These are phyloP conservation scores for Microtus oregoni DNA, from an alignment of 2,113 vertebrate species.

Conservation along the genomic window DNA sequence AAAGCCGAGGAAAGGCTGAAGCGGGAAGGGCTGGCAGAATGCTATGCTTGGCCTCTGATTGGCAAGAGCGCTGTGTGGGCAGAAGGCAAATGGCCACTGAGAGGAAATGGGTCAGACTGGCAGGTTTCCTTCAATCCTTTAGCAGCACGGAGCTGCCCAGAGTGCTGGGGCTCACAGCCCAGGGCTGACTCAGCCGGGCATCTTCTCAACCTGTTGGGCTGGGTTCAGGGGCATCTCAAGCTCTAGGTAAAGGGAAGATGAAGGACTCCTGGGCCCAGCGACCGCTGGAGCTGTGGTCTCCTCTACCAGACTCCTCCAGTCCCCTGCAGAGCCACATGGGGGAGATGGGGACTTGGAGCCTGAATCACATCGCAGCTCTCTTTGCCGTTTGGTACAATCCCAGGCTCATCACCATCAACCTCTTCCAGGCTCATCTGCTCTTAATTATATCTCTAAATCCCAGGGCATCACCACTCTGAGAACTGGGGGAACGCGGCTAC, in stretches of 20 bases:
- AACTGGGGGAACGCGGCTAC: slow-evolving; percentile 59
- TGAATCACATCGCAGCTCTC: neutral
- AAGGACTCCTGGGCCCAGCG: neutral
- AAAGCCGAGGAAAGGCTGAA: neutral
- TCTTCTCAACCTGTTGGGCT: too few species aligned
- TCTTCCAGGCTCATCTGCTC: slow-evolving; percentile 71
- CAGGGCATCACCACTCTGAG: slow-evolving; percentile 60
- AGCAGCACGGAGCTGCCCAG: neutral
- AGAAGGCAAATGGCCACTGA: neutral
- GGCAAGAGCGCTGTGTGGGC: neutral
- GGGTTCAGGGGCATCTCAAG: neutral
- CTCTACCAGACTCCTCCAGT: neutral
- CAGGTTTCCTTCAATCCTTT: neutral
- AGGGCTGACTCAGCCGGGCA: neutral
- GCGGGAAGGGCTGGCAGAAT: too few species aligned
- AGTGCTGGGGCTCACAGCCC: neutral
- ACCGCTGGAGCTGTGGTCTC: neutral
- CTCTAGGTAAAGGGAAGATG: neutral
- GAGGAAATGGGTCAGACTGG: neutral
- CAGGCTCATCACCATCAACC: neutral
- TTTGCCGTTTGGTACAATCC: neutral
- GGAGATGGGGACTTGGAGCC: neutral
- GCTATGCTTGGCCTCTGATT: neutral
- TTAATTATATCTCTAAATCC: slow-evolving; percentile 77
- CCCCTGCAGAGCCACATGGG: accelerated